Percentiles rank a stretch among this genome's conserved stretches.
Conservation (phyloP, 2,113 vertebrate genomes). For the Cyphotilapia sp. region DNA sequence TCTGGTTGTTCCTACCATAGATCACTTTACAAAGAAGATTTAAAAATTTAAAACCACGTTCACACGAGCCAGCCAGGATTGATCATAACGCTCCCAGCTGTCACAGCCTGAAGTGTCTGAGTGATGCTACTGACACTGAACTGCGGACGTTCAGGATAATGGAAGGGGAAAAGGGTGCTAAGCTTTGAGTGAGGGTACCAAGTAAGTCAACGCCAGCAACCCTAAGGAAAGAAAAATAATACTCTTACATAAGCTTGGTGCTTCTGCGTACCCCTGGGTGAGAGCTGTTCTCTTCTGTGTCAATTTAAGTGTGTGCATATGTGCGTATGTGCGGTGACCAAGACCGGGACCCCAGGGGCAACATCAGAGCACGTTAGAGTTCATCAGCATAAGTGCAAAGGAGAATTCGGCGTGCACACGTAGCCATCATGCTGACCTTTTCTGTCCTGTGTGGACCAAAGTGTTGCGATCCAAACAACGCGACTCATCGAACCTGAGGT, state of each 20-base stretch:
- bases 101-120: not conserved
- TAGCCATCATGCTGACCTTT: not conserved
- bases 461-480: not conserved
- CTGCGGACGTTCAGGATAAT: not conserved
- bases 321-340: not conserved
- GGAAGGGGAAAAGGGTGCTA: not conserved
- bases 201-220: not conserved
- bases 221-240: slow-evolving; percentile 4
- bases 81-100: not conserved
- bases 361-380: slow-evolving; percentile 10
- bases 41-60: not conserved
- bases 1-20: not conserved
- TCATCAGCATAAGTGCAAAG: not conserved
- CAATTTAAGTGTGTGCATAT: slow-evolving; percentile 11
- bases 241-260: slow-evolving; percentile 34
- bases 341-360: slow-evolving; percentile 1
- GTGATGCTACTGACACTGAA: slow-evolving; percentile 22
- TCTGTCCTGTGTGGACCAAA: not conserved
- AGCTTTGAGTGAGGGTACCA: not conserved
- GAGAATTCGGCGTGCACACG: not conserved
- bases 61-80: not conserved
- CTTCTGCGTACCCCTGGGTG: not conserved
- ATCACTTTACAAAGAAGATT: not conserved
- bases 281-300: not conserved
- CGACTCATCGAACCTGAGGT: not conserved